Conservation (phyloP, 2,113 vertebrate genomes). For the Myiopsitta monachus region DNA sequence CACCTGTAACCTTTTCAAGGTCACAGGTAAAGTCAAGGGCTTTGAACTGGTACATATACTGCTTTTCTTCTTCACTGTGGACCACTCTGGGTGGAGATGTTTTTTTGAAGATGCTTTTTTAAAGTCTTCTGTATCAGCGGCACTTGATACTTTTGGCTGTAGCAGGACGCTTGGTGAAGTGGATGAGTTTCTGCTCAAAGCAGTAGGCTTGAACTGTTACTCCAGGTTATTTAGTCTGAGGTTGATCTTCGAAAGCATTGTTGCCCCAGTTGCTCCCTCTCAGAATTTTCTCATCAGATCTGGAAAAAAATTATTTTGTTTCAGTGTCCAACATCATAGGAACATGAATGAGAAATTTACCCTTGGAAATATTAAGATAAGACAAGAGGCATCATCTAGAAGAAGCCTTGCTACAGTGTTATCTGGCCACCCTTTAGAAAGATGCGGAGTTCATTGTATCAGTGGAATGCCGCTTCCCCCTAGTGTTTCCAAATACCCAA, state of each 20-base stretch:
- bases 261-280: not conserved
- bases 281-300: not conserved
- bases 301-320: not conserved
- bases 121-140: not conserved
- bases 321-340: not conserved
- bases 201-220: not conserved
- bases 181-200: not conserved
- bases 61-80: not conserved
- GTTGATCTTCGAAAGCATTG: not conserved
- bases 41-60: not conserved
- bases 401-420: not conserved
- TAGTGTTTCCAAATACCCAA: not conserved
- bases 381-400: not conserved
- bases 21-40: not conserved
- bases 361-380: not conserved
- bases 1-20: not conserved
- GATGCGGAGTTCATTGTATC: not conserved
- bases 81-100: not conserved
- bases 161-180: not conserved
- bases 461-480: not conserved
- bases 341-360: not conserved
- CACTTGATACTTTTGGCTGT: not conserved
- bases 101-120: not conserved
- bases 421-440: not conserved
- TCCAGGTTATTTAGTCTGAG: not conserved